Evolutionary conservation across 2,888 invertebrate species (phyloP), one percentile per base, ranked within the genome.

Genomic region (Allophyes oxyacanthae): DNA sequence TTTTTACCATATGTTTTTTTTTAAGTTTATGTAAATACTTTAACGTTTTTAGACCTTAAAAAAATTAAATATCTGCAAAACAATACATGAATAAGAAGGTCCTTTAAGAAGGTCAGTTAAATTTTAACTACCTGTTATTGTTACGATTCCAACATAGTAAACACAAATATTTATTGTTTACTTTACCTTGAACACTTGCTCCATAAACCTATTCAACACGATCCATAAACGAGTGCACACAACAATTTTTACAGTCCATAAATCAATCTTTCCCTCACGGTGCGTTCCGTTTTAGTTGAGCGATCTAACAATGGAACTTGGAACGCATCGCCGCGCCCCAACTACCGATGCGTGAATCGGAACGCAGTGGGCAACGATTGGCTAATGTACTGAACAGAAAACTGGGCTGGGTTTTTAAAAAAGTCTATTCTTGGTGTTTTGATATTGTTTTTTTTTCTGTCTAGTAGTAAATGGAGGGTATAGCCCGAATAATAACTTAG

Each of bases 351-450:
- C 79, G 68, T 78, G 58, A 72, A 67, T 59, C 53, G 56, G 64
- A 72, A 68, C 65, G 62, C 53, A 60, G 60, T 41, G 55, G 51
- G 42, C 73, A 60, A 57, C 65, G 20, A 65, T 54, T 66, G 58
- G 52, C 58, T 77, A 77, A 74, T 77, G 59, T 77, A 65, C 63
- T 77, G 58, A 34, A 73, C 59, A 68, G 65, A 62, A 64, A 72
- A 68, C 64, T 64, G 65, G 45, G 55, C 41, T 56, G 65, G 38
- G 36, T 37, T 65, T 65, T 49, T 55, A 34, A 59, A 64, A 38
- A 26, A 30, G 30, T 14, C 38, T 74, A 65, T 61, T 59, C 65
- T 55, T 36, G 41, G 30, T 66, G n/a, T n/a, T n/a, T n/a, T n/a
- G n/a, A n/a, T n/a, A n/a, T n/a, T n/a, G n/a, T n/a, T n/a, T n/a